A percentile compares a stretch with the other conserved stretches of the same genome.
Evolutionary conservation across 2,113 vertebrate species (phyloP).

Genomic region (Petaurus breviceps): DNA sequence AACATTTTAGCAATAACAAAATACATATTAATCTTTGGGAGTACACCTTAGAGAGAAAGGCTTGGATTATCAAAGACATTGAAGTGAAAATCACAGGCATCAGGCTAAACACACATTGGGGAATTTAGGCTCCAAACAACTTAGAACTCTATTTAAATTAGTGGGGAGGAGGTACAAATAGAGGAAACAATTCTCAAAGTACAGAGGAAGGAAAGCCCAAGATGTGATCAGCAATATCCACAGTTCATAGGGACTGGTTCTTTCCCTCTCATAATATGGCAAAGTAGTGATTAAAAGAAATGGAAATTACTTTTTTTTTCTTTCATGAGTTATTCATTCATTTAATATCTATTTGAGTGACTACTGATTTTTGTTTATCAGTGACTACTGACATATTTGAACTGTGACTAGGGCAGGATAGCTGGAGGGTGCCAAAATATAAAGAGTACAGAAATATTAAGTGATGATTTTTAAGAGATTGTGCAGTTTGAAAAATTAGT

Average conservation of each 20-base stretch:
- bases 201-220: neutral
- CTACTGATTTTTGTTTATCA: neutral
- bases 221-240: neutral
- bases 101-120: neutral
- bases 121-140: neutral
- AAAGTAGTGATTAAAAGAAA: neutral
- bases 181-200: conserved; percentile 18
- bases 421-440: neutral
- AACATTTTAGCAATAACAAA: neutral
- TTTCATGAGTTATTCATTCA: conserved; percentile 30
- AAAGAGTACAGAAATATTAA: neutral
- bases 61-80: neutral
- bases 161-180: neutral
- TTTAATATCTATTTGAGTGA: conserved; percentile 18
- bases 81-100: neutral
- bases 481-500: neutral
- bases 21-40: neutral
- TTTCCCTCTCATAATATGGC: neutral
- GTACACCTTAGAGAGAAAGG: neutral
- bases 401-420: neutral
- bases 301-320: conserved; percentile 6
- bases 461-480: neutral
- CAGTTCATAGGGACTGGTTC: neutral
- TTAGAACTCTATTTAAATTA: neutral
- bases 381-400: neutral